Evolutionary conservation across 2,797 vertebrate species (phyloP).

Genomic region (Phylloscopus collybita): DNA sequence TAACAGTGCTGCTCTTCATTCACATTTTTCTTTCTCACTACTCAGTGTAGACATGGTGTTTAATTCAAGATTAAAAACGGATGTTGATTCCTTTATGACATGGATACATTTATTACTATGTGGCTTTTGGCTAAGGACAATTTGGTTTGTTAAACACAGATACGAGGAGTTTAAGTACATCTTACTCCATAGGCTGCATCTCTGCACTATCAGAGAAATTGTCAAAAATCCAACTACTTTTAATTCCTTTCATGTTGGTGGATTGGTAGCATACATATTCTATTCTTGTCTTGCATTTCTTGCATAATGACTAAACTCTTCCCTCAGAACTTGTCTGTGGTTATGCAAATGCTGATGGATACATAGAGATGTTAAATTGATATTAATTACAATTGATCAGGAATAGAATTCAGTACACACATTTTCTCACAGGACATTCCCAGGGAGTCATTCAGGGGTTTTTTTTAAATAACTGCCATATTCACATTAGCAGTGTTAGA

Average conservation of each 20-base stretch:
- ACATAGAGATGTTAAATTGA: neutral
- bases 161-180: accelerated
- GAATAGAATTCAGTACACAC: neutral
- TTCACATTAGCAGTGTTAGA: neutral
- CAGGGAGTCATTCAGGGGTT: neutral
- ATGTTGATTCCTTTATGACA: neutral
- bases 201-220: neutral
- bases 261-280: neutral
- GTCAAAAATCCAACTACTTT: neutral
- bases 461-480: neutral
- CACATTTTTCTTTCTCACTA: neutral
- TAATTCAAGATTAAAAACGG: constrained; percentile 14
- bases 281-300: neutral
- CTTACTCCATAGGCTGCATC: neutral
- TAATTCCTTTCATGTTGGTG: neutral
- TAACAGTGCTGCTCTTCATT: neutral
- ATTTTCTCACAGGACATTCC: neutral
- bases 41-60: neutral
- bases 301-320: neutral
- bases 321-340: neutral
- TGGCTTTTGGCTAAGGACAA: neutral
- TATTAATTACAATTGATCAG: neutral
- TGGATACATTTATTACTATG: neutral
- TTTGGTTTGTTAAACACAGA: neutral
- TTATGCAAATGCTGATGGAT: neutral